Base-by-base conservation (phyloP, 2,797 vertebrate species). In the Neoniphon sammara region DNA sequence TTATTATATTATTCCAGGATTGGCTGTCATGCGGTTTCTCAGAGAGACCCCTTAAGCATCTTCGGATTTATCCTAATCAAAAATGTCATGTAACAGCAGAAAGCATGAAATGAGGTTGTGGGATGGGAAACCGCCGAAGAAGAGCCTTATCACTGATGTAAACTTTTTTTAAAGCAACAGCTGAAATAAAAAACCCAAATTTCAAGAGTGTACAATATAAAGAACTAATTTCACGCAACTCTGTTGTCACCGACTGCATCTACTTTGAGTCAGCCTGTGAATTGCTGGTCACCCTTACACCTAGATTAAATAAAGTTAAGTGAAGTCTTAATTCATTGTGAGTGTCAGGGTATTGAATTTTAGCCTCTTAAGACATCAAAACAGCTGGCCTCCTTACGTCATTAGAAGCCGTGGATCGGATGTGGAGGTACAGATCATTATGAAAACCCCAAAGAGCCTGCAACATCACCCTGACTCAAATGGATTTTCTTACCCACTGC, bases 401-500 rank as follows among this genome's bases (percentile, higher is more conserved):
- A 80, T 75, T 59, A 68, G 70, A 75, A 78, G 68, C 54, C 42
- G 2, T 44, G 15, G 54, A 36, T 20, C 58, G 60, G 39, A 67
- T 67, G 50, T 77, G 34, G 30, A 74, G 74, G 47, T 31, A 42
- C 68, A 80, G 17, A 47, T 72, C 17, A 75, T 42, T 21, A 54
- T 50, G 23, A 73, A 58, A 84, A 66, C 53, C 20, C 21, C 20
- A 21, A 42, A 64, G 70, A 75, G 53, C 54, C 67, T 74, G 36
- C 55, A 73, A 27, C 49, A 52, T 42, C 11, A 4, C 47, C 20
- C 23, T 15, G 52, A 63, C 73, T 70, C 2, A 1, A 82, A 80
- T 75, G 23, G 70, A 82, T 84, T 86, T 75, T 52, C 61, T 50
- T 54, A 49, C 68, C 70, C n/a, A 11, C 23, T 57, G 54, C 71